Base-by-base conservation (phyloP, 2,797 vertebrate species). In the Chlorospingus flavigularis region DNA sequence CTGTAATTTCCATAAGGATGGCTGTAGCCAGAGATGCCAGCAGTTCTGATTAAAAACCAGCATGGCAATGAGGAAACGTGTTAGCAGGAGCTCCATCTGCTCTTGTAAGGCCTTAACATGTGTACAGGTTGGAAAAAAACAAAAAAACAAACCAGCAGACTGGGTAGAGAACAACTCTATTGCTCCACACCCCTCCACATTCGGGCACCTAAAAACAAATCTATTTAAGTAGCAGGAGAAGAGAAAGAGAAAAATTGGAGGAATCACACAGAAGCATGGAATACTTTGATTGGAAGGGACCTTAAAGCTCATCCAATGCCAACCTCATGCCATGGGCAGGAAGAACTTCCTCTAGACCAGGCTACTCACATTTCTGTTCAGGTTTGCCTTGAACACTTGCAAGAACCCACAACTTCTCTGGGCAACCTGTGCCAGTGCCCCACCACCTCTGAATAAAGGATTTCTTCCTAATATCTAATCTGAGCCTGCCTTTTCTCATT, bases 31-130 rank as follows among this genome's bases (percentile, higher is more conserved):
- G 57, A 67, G 23, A 50, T 8, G 26, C 3, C 66, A 13, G 40
- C 23, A 39, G 17, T 7, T 86, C 42, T 10, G 1, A 37, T 5
- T 13, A 10, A 48, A 60, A 71, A 15, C 10, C 30, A 67, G 58
- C 37, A n/a, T 1, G 4, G 25, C 13, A 60, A 15, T 2, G 21
- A 71, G 45, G 10, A 51, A 68, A 43, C 0, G 3, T 3, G 2
- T 20, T 11, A 53, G 18, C 21, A 40, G 35, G 31, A 73, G 33
- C 12, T 23, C 42, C 13, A 6, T 26, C 37, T 55, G 17, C n/a
- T 37, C 26, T 4, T 2, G 3, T 39, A 18, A 25, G 20, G 20
- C 33, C 26, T 84, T 19, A 9, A 30, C 20, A 8, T 1, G 5
- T 48, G 45, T 14, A 17, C 37, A 58, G 53, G 31, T 6, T 13